These are phyloP conservation scores for Yponomeuta evonymella DNA, from an alignment of 2,888 invertebrate species.

Conservation along the genomic window DNA sequence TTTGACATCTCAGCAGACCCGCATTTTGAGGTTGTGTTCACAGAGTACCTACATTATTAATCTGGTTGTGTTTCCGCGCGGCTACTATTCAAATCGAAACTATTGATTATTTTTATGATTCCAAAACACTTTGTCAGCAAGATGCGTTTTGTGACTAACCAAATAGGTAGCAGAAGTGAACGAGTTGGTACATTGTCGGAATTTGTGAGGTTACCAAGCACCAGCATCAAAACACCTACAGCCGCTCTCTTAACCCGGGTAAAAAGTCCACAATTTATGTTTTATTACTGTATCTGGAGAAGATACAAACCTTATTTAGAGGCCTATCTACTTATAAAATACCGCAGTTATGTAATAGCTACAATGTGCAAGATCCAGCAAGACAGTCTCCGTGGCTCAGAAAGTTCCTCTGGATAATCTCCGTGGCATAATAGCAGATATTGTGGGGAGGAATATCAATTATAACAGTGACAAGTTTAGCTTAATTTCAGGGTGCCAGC, in stretches of 20 bases:
- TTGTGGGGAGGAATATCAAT: too few species aligned
- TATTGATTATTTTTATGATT: constrained; percentile 2
- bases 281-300: too few species aligned
- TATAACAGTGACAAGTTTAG: background rate
- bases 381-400: too few species aligned
- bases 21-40: background rate
- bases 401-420: too few species aligned
- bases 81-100: background rate
- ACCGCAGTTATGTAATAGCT: too few species aligned
- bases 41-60: background rate
- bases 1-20: too few species aligned
- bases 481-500: constrained; percentile 81
- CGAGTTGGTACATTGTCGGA: constrained; percentile 80
- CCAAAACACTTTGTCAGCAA: background rate
- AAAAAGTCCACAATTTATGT: constrained; percentile 21
- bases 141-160: constrained; percentile 10
- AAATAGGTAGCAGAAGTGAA: constrained; percentile 69
- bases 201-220: constrained; percentile 72
- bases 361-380: too few species aligned
- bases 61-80: background rate
- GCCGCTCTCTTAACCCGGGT: constrained; percentile 86
- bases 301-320: too few species aligned
- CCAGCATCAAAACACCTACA: constrained; percentile 82
- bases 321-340: too few species aligned
- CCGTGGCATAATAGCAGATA: too few species aligned